phyloP scores from a whole-genome alignment of 2,113 vertebrate genomes.

The Pagrus major region DNA sequence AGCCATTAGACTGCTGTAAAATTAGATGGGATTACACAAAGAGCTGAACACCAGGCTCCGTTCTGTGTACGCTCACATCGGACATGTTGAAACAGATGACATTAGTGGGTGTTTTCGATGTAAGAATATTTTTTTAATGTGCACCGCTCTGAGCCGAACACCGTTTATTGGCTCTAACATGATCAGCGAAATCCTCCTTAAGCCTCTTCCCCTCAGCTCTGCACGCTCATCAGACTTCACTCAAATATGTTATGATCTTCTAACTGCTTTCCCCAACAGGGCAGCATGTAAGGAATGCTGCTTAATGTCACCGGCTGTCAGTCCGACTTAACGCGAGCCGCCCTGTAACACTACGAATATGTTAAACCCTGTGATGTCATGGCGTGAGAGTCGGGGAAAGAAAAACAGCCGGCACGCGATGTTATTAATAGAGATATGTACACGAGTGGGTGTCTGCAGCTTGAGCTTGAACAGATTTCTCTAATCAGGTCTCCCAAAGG shows the following conservation, averaged over 20 bases:
- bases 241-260: conserved; percentile 63
- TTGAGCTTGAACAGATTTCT: conserved; percentile 25
- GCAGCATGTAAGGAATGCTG: conserved; percentile 62
- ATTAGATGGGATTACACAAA: neutral
- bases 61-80: neutral
- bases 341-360: conserved; percentile 16
- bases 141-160: conserved; percentile 4
- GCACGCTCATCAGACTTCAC: conserved; percentile 63
- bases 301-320: conserved; percentile 60
- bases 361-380: conserved; percentile 68
- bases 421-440: conserved; percentile 39
- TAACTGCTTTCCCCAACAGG: conserved; percentile 45
- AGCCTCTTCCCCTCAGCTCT: conserved; percentile 37
- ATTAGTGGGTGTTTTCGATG: conserved; percentile 6
- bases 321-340: conserved; percentile 31
- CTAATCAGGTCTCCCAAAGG: conserved; percentile 41
- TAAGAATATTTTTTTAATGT: neutral
- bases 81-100: conserved; percentile 31
- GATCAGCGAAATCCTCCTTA: conserved; percentile 28
- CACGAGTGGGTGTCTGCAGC: neutral
- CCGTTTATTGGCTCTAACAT: conserved; percentile 32
- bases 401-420: conserved; percentile 53
- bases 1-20: conserved; percentile 13
- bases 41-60: neutral
- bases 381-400: conserved; percentile 16